Conservation (phyloP, 2,797 vertebrate species). For the Mionectes olivaceus region DNA sequence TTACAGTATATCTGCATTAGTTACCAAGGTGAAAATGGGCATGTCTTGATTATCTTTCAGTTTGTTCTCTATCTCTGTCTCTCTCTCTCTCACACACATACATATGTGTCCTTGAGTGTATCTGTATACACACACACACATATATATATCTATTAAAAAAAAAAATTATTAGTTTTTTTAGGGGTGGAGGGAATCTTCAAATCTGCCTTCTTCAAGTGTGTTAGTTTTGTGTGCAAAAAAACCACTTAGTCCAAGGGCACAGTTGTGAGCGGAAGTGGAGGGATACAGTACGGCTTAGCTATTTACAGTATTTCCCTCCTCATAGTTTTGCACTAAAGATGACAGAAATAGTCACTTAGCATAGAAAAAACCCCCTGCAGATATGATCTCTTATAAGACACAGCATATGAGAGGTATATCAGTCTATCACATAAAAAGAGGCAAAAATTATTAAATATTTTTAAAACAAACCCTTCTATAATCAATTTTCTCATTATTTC, state of each 20-base stretch:
- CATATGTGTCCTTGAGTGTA: not conserved
- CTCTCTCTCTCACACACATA: too few relatives aligned
- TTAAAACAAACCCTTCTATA: not conserved
- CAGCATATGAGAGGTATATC: not conserved
- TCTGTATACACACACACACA: not conserved
- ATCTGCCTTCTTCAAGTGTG: not conserved
- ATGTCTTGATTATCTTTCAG: not conserved
- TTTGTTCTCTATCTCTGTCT: not conserved
- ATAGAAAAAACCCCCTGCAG: not conserved
- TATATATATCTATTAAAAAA: not conserved
- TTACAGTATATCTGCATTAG: slow-evolving; percentile 1
- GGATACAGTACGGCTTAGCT: not conserved
- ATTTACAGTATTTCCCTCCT: not conserved
- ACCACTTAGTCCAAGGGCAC: not conserved
- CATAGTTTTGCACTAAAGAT: not conserved
- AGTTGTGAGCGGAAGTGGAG: not conserved
- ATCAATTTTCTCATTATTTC: not conserved
- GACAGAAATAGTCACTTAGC: not conserved
- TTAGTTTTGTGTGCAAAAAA: not conserved
- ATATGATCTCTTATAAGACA: not conserved
- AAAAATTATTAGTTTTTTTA: not conserved
- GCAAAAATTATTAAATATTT: not conserved
- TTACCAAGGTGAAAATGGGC: not conserved
- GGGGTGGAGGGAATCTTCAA: not conserved
- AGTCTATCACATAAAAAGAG: not conserved